Evolutionary conservation across 2,797 vertebrate genomes (phyloP).

Genomic region (Periparus ater): DNA sequence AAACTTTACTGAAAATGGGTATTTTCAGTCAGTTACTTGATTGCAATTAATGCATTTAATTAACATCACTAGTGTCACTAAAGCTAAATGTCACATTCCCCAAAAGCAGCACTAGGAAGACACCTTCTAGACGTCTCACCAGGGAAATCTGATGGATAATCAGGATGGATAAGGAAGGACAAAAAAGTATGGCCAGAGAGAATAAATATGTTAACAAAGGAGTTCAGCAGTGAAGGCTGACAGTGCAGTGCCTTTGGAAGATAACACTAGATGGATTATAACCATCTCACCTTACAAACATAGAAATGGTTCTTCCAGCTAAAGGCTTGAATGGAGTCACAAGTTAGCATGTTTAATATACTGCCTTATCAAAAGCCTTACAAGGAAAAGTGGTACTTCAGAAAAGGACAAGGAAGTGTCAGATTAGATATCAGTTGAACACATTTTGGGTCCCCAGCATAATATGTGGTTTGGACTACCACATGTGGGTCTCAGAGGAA

Average conservation of each 20-base stretch:
- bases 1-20: not conserved
- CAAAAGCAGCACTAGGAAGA: not conserved
- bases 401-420: not conserved
- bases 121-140: not conserved
- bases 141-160: not conserved
- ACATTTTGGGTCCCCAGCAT: not conserved
- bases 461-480: not conserved
- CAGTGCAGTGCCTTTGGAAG: not conserved
- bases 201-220: not conserved
- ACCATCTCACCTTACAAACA: not conserved
- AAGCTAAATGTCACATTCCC: not conserved
- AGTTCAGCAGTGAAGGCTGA: not conserved
- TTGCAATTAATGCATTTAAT: not conserved
- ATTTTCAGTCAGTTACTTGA: not conserved
- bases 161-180: not conserved
- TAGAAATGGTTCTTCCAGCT: not conserved
- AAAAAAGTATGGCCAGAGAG: not conserved
- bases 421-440: not conserved
- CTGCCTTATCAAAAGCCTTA: not conserved
- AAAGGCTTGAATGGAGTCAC: constrained; percentile 1
- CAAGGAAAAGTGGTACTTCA: not conserved
- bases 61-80: not conserved
- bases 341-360: not conserved
- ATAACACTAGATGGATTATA: not conserved
- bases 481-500: not conserved